Conservation (phyloP, 2,888 invertebrate genomes). For the Carcina quercana region DNA sequence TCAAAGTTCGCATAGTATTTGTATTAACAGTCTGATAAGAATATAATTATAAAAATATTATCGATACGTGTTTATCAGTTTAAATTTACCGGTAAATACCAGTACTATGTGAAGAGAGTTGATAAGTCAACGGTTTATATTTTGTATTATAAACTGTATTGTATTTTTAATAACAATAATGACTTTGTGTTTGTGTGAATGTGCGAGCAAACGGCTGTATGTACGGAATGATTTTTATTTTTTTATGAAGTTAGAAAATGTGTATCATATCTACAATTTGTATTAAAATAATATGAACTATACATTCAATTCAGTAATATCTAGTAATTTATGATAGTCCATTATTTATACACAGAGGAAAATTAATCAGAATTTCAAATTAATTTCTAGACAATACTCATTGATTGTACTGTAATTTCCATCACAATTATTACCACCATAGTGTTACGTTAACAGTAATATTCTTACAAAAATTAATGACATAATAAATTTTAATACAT, state of each 20-base stretch:
- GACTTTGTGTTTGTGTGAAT: slow-evolving; percentile 31
- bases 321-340: slow-evolving; percentile 10
- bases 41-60: slow-evolving; percentile 10
- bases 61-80: slow-evolving; percentile 6
- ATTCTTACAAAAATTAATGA: slow-evolving; percentile 58
- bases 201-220: slow-evolving; percentile 22
- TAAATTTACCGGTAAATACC: slow-evolving; percentile 29
- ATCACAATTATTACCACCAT: slow-evolving; percentile 68
- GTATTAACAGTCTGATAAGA: slow-evolving; percentile 27
- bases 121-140: slow-evolving; percentile 45
- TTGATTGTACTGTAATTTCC: slow-evolving; percentile 41
- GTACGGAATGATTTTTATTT: slow-evolving; percentile 36
- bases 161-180: slow-evolving; percentile 38
- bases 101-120: slow-evolving; percentile 25
- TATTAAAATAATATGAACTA: slow-evolving; percentile 39
- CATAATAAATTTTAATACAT: slow-evolving; percentile 35
- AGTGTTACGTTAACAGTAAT: slow-evolving; percentile 55
- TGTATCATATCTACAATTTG: slow-evolving; percentile 44
- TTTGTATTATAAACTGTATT: slow-evolving; percentile 63
- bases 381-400: slow-evolving; percentile 41
- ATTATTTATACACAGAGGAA: background rate
- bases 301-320: slow-evolving; percentile 19
- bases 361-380: slow-evolving; percentile 1
- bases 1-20: slow-evolving; percentile 36
- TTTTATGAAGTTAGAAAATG: slow-evolving; percentile 23